These are phyloP conservation scores for Nebria ingens DNA, from an alignment of 1,140 invertebrate genomes.

Conservation along the genomic window DNA sequence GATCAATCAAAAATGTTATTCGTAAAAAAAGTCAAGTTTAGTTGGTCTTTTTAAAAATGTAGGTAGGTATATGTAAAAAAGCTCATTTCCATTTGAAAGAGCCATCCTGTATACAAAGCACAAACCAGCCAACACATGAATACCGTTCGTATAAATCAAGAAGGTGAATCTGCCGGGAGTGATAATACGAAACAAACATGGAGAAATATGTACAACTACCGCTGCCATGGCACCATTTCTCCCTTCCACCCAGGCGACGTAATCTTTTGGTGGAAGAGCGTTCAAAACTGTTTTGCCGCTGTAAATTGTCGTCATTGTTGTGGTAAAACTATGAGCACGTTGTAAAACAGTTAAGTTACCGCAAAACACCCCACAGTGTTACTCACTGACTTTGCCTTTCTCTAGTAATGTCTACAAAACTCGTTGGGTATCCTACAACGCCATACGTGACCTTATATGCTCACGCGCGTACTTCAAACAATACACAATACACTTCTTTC, in stretches of 20 bases:
- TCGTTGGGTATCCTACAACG: too few relatives aligned
- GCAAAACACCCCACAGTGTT: conserved; percentile 2
- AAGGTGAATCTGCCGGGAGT: conserved; percentile 22
- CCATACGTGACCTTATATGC: too few relatives aligned
- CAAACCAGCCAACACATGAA: conserved; percentile 10
- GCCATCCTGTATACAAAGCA: too few relatives aligned
- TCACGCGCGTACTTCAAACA: too few relatives aligned
- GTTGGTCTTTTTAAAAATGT: too few relatives aligned
- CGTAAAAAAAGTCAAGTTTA: too few relatives aligned
- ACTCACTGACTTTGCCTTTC: background rate
- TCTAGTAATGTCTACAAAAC: background rate
- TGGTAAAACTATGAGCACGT: conserved; percentile 1
- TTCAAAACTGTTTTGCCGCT: conserved; percentile 1
- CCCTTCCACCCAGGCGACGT: background rate
- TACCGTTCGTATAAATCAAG: conserved; percentile 21
- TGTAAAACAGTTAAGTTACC: conserved; percentile 3
- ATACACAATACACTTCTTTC: too few relatives aligned
- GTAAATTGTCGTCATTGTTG: conserved; percentile 9
- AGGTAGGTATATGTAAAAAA: too few relatives aligned
- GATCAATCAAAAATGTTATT: too few relatives aligned
- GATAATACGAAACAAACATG: conserved; percentile 21
- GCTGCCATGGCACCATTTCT: conserved; percentile 1
- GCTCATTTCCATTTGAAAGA: too few relatives aligned
- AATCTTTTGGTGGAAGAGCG: too few relatives aligned
- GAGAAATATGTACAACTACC: conserved; percentile 23